These are phyloP conservation scores for Sigmodon hispidus DNA, from an alignment of 2,113 vertebrate genomes.

Conservation along the genomic window DNA sequence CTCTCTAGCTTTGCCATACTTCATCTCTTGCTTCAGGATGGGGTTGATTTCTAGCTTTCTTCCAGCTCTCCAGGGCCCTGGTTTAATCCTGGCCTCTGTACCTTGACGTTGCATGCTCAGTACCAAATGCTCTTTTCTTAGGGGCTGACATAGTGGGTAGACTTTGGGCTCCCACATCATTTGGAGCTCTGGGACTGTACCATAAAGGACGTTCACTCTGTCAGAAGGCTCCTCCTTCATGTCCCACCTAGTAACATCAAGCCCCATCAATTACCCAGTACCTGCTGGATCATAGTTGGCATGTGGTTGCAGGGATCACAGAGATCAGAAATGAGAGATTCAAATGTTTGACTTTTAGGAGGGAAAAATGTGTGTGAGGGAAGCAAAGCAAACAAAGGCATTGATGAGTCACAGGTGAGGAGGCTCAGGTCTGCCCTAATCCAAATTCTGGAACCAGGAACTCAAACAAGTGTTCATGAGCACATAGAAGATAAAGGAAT, in stretches of 20 bases:
- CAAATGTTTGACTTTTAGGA: background rate
- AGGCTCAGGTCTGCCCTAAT: background rate
- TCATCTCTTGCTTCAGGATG: background rate
- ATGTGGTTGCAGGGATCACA: background rate
- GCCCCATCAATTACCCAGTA: background rate
- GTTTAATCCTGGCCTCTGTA: background rate
- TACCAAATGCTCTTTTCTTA: background rate
- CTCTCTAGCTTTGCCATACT: background rate
- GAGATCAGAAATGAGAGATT: background rate
- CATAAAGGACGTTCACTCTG: background rate
- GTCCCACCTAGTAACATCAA: background rate
- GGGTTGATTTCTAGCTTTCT: background rate
- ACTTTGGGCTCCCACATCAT: background rate
- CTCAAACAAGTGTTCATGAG: background rate
- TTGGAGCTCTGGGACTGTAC: background rate
- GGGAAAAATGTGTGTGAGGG: background rate
- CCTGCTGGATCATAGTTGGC: background rate
- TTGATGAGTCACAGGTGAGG: background rate
- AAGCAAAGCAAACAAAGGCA: background rate
- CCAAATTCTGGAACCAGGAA: slow-evolving; percentile 5
- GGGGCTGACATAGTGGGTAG: background rate
- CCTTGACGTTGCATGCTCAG: background rate
- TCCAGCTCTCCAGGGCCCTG: background rate
- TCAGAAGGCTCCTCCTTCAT: background rate
- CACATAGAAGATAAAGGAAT: background rate